These are phyloP conservation scores for Simalia tracyae DNA, from an alignment of 2,797 vertebrate genomes.

Conservation along the genomic window DNA sequence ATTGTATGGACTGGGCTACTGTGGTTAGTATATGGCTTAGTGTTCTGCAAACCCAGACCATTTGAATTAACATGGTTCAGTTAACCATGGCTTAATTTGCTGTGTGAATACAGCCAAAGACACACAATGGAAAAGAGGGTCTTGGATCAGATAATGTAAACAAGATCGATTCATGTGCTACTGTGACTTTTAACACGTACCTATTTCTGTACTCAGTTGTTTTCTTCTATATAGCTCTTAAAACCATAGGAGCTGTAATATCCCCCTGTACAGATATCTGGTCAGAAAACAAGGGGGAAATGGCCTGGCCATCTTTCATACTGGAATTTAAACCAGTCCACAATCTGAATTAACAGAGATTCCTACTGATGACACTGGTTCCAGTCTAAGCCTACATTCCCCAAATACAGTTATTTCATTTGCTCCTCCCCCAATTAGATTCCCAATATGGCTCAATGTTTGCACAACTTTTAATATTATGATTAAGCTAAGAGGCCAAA, in stretches of 20 bases:
- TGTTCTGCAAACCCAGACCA: not conserved
- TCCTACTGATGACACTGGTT: not conserved
- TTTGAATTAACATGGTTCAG: not conserved
- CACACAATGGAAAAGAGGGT: not conserved
- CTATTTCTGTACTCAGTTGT: not conserved
- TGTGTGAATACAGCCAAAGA: not conserved
- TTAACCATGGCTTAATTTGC: not conserved
- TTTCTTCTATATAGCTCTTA: not conserved
- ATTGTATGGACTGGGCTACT: not conserved
- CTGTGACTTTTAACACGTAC: not conserved
- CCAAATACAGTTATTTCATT: not conserved
- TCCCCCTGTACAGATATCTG: not conserved
- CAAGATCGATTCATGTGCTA: not conserved
- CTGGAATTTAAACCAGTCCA: not conserved
- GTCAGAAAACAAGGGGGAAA: not conserved
- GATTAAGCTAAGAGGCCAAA: not conserved
- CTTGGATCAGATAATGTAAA: not conserved
- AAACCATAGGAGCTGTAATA: not conserved
- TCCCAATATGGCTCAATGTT: not conserved
- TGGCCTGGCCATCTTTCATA: not conserved
- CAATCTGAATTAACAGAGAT: not conserved
- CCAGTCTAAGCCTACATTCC: not conserved
- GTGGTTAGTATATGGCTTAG: not conserved
- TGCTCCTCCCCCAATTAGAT: not conserved
- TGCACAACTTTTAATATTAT: not conserved